phyloP scores from a whole-genome alignment of 2,888 invertebrate species.

The Aspidiotus rigidus region DNA sequence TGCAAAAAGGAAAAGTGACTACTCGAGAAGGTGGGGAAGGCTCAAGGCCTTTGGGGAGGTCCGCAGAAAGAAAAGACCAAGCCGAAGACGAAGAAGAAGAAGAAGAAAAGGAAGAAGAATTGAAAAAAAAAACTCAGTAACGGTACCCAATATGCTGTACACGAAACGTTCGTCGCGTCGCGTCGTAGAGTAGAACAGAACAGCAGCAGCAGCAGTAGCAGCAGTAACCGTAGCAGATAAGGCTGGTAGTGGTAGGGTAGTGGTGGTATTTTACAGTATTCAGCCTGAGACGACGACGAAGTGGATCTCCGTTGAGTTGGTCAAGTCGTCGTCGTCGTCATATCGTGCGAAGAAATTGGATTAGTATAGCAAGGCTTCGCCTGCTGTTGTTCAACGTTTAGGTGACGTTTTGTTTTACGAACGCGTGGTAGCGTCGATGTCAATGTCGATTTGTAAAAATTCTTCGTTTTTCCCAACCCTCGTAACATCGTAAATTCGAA shows the following conservation, averaged over 20 bases:
- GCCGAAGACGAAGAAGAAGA: too few relatives aligned
- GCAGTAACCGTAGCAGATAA: background rate
- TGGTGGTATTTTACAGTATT: background rate
- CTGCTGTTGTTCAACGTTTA: conserved; percentile 8
- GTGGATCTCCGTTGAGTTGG: conserved; percentile 31
- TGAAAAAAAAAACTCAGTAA: conserved; percentile 19
- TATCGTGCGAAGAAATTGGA: conserved; percentile 20
- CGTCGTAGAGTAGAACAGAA: too few relatives aligned
- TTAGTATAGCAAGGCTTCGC: conserved; percentile 19
- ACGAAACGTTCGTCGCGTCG: conserved; percentile 1
- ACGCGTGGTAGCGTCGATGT: background rate
- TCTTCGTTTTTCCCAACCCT: conserved; percentile 3
- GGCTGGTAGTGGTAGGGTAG: background rate
- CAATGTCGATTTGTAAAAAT: background rate
- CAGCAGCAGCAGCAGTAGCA: background rate
- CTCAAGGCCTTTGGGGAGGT: conserved; percentile 33
- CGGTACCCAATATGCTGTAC: conserved; percentile 7
- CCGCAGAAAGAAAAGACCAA: background rate
- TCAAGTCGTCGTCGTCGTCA: conserved; percentile 22
- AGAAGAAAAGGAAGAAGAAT: background rate
- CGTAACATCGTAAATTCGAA: too few relatives aligned
- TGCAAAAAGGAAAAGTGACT: conserved; percentile 28
- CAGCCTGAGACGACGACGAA: conserved; percentile 8
- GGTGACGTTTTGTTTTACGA: background rate
- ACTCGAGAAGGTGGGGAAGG: conserved; percentile 11